A percentile compares a stretch with the other conserved stretches of the same genome.
phyloP scores from a whole-genome alignment of 2,113 vertebrate species.

The Dromas ardeola region DNA sequence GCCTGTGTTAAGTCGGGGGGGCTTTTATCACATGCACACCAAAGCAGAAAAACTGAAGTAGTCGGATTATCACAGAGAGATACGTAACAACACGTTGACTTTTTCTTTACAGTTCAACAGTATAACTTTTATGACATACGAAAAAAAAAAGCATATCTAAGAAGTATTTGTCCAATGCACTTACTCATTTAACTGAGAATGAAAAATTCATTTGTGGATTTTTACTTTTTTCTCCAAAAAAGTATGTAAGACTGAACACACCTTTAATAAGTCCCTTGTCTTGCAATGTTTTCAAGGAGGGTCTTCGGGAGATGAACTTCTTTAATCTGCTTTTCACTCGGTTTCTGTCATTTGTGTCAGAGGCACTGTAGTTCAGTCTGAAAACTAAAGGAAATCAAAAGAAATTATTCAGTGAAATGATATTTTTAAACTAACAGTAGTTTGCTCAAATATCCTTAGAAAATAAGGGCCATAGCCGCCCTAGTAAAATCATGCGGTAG shows the following conservation, averaged over 20 bases:
- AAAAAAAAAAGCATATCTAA: background rate
- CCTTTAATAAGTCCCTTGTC: constrained; percentile 92
- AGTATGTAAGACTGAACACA: constrained; percentile 42
- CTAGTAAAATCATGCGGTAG: background rate
- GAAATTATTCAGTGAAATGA: background rate
- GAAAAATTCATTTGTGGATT: background rate
- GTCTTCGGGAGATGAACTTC: constrained; percentile 89
- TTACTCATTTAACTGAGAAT: background rate
- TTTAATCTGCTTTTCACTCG: constrained; percentile 88
- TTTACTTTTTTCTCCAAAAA: background rate
- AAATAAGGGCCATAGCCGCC: background rate
- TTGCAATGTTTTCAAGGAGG: constrained; percentile 88
- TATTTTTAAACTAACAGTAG: background rate
- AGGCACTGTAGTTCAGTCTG: constrained; percentile 86
- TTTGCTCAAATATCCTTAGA: background rate
- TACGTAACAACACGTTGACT: background rate
- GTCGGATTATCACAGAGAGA: background rate
- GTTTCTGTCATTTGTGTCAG: constrained; percentile 85
- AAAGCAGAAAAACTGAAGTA: background rate
- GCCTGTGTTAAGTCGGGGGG: background rate
- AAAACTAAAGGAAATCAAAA: constrained; percentile 76
- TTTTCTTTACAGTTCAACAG: background rate
- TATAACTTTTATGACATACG: background rate
- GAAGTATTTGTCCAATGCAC: background rate
- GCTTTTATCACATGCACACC: background rate